These are phyloP conservation scores for Cygnus buccinator DNA, from an alignment of 2,113 vertebrate species.

Conservation along the genomic window DNA sequence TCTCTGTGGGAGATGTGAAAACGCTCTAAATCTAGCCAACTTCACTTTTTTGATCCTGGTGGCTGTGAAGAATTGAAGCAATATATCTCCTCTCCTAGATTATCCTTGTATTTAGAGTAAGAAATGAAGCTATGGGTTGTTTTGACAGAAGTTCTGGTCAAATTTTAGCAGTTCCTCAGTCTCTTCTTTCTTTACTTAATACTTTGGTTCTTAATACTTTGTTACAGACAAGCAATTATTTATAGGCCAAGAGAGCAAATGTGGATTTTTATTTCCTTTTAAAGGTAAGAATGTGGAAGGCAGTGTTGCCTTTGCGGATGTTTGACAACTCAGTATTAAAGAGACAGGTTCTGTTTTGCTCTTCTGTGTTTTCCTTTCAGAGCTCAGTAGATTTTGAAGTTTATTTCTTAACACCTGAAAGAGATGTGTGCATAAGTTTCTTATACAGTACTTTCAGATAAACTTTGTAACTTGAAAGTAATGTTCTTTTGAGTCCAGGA, in stretches of 20 bases:
- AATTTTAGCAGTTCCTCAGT: background rate
- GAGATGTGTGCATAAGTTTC: background rate
- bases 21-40: background rate
- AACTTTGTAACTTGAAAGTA: background rate
- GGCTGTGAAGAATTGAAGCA: background rate
- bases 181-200: background rate
- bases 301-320: background rate
- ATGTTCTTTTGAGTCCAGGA: background rate
- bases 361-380: background rate
- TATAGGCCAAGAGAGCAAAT: background rate
- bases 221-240: background rate
- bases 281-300: slow-evolving; percentile 7
- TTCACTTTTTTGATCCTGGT: background rate
- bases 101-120: background rate
- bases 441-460: background rate
- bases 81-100: background rate
- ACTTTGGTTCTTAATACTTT: background rate
- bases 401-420: background rate
- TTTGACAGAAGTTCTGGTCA: background rate
- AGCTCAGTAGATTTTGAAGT: background rate
- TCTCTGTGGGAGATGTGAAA: background rate
- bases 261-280: slow-evolving; percentile 7
- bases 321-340: background rate
- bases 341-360: background rate
- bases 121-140: background rate